Evolutionary conservation across 2,113 vertebrate genomes (phyloP), one percentile per base, ranked within the genome.

Genomic region (Dromas ardeola): DNA sequence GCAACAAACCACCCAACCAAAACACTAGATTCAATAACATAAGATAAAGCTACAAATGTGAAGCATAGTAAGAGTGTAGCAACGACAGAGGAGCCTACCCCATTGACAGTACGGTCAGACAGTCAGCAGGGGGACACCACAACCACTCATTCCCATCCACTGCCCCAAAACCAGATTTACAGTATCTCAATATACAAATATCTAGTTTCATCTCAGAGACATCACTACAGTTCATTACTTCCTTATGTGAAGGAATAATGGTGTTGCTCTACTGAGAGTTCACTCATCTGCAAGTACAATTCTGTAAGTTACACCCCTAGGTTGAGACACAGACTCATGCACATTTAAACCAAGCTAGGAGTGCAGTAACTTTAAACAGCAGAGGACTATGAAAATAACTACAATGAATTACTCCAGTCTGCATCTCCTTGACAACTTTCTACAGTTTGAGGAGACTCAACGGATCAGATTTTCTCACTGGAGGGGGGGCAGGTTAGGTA

Each of bases 61-160:
- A 13, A 40, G 36, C 6, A 6, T 13, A 45, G 9, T 27, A 58
- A 36, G 36, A 59, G 45, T 3, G 10, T 3, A 81, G 23, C 55
- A 52, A 19, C 18, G 38, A 13, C 23, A 53, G 80, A 67, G 15
- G 12, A n/a, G 34, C 32, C 32, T 6, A 59, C 12, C 4, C 19
- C 26, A 13, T 0, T 4, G 25, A 7, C 2, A 26, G 20, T 38
- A 19, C 2, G 3, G 59, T 8, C 47, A 16, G 29, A 11, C 3
- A 34, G 32, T 30, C 88, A 63, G 74, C 56, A 86, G 66, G 27
- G 27, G 65, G 66, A 61, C 82, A 62, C 65, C 38, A 47, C 53
- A 63, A 23, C 13, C 73, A 23, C 7, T 70, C n/a, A 18, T 18
- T 4, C 23, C 25, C 9, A 5, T 4, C 22, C 66, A 16, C 20